Evolutionary conservation across 2,113 vertebrate species (phyloP), one percentile per base, ranked within the genome.

Genomic region (Alectura lathami): DNA sequence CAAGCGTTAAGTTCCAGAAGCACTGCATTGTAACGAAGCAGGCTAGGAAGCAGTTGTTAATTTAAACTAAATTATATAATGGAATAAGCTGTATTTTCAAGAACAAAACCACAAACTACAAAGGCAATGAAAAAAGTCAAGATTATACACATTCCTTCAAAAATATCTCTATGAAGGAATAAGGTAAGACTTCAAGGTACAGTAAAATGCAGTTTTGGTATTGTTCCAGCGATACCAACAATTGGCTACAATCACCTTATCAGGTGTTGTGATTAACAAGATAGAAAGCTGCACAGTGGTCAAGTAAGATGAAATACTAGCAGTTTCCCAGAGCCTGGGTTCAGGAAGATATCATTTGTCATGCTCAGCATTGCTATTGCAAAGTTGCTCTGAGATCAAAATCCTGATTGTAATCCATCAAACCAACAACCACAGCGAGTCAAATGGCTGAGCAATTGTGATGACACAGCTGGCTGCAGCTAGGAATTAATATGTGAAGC

Each of bases 391-490:
- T 30, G 81, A 85, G 93, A 95, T 91, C 47, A 96, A 69, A 87
- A 83, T 63, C 80, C 78, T 89, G 94, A 88, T 30, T 88, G 43
- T 54, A 91, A 86, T 90, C 76, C 64, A 92, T 88, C 92, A 94
- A 87, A 92, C 66, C 85, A 78, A 40, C 45, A 93, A 83, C 74
- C 13, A 48, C 50, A n/a, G 38, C 3, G 42, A 89, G 67, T 26
- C 1, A 0, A 93, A 87, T 9, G 73, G 53, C 70, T 69, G 48
- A 73, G 48, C 11, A 29, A 45, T 66, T 82, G 74, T 57, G 66
- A 93, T 92, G 86, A 92, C 57, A 87, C 57, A 82, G 53, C 86
- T 91, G 86, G 60, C 66, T 87, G 43, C 66, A 75, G 30, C 81
- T 79, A 79, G 53, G 86, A 93, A 91, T 87, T 81, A 82, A 26